These are phyloP conservation scores for Xylocopa sonorina DNA, from an alignment of 1,140 invertebrate genomes.

Conservation along the genomic window DNA sequence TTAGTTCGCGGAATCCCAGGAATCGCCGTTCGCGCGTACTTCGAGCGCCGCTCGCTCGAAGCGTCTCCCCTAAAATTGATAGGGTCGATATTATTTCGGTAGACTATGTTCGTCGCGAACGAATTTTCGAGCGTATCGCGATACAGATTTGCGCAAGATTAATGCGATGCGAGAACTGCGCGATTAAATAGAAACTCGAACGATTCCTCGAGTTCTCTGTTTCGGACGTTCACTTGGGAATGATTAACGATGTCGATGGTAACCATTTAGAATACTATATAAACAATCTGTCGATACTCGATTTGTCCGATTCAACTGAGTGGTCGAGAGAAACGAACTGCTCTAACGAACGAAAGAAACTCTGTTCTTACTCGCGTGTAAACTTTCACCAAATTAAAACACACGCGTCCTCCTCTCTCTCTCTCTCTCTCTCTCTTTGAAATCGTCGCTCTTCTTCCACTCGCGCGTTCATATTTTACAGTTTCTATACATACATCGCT, in stretches of 20 bases:
- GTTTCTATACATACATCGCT: too few relatives aligned
- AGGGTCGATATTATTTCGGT: too few relatives aligned
- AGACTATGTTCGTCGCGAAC: too few relatives aligned
- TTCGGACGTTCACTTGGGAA: background rate
- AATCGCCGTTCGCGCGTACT: too few relatives aligned
- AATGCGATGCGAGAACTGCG: background rate
- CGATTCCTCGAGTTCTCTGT: background rate
- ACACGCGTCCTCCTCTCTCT: background rate
- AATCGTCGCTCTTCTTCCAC: too few relatives aligned
- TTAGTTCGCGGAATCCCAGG: background rate
- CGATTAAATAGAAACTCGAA: constrained; percentile 7
- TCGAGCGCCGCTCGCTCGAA: too few relatives aligned
- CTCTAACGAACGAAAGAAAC: too few relatives aligned
- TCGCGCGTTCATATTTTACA: too few relatives aligned
- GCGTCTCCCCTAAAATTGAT: too few relatives aligned
- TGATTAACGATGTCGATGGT: constrained; percentile 11
- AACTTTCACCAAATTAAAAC: background rate
- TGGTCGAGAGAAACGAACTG: background rate
- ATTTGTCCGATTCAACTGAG: background rate
- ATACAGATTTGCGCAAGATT: background rate
- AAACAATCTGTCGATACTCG: background rate
- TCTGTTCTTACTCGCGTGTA: too few relatives aligned
- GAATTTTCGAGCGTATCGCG: background rate
- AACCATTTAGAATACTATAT: constrained; percentile 10
- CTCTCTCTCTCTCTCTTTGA: background rate